Conservation (phyloP, 2,113 vertebrate genomes). For the Narcine bancroftii region DNA sequence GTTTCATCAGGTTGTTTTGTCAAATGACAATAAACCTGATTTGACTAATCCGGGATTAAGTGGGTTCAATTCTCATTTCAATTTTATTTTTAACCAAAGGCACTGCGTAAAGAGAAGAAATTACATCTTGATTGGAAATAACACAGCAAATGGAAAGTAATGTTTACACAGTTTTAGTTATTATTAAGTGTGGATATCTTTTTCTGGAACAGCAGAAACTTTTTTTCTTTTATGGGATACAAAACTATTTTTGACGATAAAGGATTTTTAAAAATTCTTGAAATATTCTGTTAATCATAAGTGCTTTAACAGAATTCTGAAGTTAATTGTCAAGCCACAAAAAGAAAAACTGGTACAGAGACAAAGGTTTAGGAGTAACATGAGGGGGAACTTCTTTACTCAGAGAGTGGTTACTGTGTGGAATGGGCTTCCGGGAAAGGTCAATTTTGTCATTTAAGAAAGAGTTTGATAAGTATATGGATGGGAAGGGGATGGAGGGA, state of each 20-base stretch:
- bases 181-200: neutral
- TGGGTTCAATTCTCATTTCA: neutral
- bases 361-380: too few relatives aligned
- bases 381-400: too few relatives aligned
- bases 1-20: too few relatives aligned
- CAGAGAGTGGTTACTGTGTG: too few relatives aligned
- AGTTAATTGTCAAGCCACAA: neutral
- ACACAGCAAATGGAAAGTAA: neutral
- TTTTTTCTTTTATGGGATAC: neutral
- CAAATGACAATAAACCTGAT: too few relatives aligned
- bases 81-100: neutral
- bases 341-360: too few relatives aligned
- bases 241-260: too few relatives aligned
- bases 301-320: neutral
- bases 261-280: neutral
- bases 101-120: neutral
- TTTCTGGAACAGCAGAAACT: neutral
- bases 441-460: too few relatives aligned
- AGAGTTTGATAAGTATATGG: too few relatives aligned
- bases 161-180: neutral
- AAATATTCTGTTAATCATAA: neutral
- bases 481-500: too few relatives aligned
- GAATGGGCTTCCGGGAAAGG: too few relatives aligned
- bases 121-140: neutral
- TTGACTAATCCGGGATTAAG: neutral